Conservation (phyloP, 2,797 vertebrate genomes). For the Bovichtus diacanthus region DNA sequence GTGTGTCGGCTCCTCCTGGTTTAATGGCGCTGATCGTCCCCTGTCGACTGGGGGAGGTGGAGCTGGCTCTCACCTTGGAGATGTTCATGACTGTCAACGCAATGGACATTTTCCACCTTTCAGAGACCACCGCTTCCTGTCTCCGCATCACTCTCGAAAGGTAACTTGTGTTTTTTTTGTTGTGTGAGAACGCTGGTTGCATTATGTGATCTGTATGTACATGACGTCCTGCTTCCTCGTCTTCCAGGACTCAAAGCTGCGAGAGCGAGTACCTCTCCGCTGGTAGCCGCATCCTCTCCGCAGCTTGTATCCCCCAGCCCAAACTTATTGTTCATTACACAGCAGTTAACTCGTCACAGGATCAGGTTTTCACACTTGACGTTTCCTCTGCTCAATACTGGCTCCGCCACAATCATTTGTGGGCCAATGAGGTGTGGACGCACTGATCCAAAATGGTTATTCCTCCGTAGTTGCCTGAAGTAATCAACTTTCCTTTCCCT, state of each 20-base stretch:
- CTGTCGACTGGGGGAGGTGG: conserved; percentile 89
- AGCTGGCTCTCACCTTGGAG: conserved; percentile 93
- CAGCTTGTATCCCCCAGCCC: conserved; percentile 80
- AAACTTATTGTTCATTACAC: conserved; percentile 78
- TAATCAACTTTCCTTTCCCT: neutral
- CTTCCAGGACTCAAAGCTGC: conserved; percentile 62
- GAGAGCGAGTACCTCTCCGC: conserved; percentile 82
- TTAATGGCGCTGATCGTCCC: conserved; percentile 86
- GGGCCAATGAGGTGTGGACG: conserved; percentile 81
- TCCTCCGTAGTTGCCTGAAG: neutral
- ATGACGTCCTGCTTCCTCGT: conserved; percentile 15
- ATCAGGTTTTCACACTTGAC: conserved; percentile 82
- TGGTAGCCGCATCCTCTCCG: conserved; percentile 80
- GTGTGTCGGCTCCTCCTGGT: conserved; percentile 81
- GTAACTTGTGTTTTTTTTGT: conserved; percentile 69
- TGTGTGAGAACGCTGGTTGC: neutral
- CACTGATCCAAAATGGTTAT: conserved; percentile 8
- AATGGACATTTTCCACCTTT: conserved; percentile 75
- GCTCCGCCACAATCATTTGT: conserved; percentile 80
- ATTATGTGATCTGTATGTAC: neutral
- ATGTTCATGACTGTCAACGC: conserved; percentile 90
- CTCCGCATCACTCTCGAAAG: conserved; percentile 91
- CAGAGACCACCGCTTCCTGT: conserved; percentile 48
- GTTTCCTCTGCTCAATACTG: conserved; percentile 76
- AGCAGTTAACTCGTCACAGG: conserved; percentile 71